These are phyloP conservation scores for Oryzias melastigma DNA, from an alignment of 2,113 vertebrate genomes.

Conservation along the genomic window DNA sequence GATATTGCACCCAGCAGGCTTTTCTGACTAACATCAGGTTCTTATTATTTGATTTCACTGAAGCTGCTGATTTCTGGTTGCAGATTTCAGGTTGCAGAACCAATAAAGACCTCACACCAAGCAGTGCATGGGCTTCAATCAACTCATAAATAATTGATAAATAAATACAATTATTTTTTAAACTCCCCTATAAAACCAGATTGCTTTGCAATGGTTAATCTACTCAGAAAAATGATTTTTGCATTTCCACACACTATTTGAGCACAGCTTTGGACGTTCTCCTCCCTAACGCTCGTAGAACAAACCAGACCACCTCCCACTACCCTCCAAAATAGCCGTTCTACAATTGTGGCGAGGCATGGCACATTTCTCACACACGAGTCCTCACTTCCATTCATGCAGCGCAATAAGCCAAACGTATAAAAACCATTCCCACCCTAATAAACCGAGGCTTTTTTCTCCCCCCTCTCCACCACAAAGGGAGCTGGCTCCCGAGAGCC, in stretches of 20 bases:
- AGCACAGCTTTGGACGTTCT: constrained; percentile 12
- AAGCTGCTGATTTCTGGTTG: constrained; percentile 79
- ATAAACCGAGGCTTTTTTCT: constrained; percentile 54
- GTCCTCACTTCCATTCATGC: constrained; percentile 63
- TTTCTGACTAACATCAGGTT: constrained; percentile 72
- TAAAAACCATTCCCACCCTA: constrained; percentile 70
- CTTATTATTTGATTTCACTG: constrained; percentile 77
- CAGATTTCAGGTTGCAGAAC: constrained; percentile 66
- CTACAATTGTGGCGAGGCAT: constrained; percentile 47
- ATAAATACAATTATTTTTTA: constrained; percentile 11
- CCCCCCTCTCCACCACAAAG: constrained; percentile 56
- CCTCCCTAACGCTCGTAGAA: constrained; percentile 29
- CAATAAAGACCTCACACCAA: constrained; percentile 52
- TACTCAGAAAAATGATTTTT: constrained; percentile 29
- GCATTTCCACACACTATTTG: constrained; percentile 24
- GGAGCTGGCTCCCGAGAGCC: constrained; percentile 54
- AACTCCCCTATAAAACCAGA: constrained; percentile 44
- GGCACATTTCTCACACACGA: constrained; percentile 57
- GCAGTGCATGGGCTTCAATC: constrained; percentile 62
- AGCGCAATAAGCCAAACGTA: constrained; percentile 65
- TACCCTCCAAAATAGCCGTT: constrained; percentile 52
- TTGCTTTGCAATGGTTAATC: constrained; percentile 45
- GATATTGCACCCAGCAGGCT: constrained; percentile 72
- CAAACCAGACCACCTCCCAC: constrained; percentile 57
- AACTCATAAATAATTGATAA: constrained; percentile 46